phyloP scores from a whole-genome alignment of 2,113 vertebrate genomes.

The Lampris incognitus region DNA sequence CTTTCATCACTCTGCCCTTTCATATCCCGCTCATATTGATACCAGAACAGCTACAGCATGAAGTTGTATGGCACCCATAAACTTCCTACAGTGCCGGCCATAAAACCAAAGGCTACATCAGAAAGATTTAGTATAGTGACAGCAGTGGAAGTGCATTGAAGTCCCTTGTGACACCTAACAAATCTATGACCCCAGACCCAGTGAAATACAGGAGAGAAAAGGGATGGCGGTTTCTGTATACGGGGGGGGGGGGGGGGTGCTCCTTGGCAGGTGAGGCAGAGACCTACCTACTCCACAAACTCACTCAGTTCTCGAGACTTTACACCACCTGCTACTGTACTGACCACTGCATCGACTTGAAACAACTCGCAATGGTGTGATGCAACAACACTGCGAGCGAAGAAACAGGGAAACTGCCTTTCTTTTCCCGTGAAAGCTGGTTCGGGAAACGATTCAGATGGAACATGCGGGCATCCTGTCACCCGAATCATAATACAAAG shows the following conservation, averaged over 20 bases:
- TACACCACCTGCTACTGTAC: slow-evolving; percentile 51
- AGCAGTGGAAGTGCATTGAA: slow-evolving; percentile 44
- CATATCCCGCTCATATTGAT: slow-evolving; percentile 59
- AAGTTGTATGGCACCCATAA: slow-evolving; percentile 68
- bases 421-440: slow-evolving; percentile 65
- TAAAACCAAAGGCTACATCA: slow-evolving; percentile 67
- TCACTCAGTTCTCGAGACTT: slow-evolving; percentile 65
- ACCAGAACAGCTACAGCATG: slow-evolving; percentile 49
- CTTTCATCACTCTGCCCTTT: slow-evolving; percentile 66
- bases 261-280: slow-evolving; percentile 60
- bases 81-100: slow-evolving; percentile 53
- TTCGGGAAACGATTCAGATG: slow-evolving; percentile 67
- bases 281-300: slow-evolving; percentile 74
- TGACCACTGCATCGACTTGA: slow-evolving; percentile 68
- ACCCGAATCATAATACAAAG: slow-evolving; percentile 73
- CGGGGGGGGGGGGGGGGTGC: slow-evolving; percentile 22
- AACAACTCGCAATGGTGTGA: slow-evolving; percentile 62
- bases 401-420: slow-evolving; percentile 58
- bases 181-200: slow-evolving; percentile 67
- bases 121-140: slow-evolving; percentile 58
- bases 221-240: slow-evolving; percentile 51
- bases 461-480: slow-evolving; percentile 66
- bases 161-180: slow-evolving; percentile 57
- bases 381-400: slow-evolving; percentile 64
- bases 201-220: slow-evolving; percentile 58